Conservation (phyloP, 1,140 invertebrate genomes). For the Chironomus tepperi region DNA sequence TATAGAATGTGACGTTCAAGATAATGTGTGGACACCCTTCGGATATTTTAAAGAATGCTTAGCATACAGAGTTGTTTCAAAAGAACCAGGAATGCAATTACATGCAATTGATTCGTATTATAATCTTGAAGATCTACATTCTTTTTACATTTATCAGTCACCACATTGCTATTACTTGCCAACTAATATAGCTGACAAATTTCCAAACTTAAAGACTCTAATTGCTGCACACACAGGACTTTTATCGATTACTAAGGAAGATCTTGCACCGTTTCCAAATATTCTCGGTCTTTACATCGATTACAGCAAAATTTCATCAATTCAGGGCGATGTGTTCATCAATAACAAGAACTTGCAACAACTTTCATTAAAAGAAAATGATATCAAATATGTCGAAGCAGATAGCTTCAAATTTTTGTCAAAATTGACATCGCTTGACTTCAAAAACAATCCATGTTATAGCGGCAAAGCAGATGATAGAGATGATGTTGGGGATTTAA, state of each 20-base stretch:
- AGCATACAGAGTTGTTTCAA: neutral
- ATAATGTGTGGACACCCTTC: neutral
- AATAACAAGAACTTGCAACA: neutral
- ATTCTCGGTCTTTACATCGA: neutral
- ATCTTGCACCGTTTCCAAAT: neutral
- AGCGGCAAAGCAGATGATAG: neutral
- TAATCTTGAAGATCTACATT: neutral
- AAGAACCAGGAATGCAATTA: neutral
- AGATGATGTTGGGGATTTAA: neutral
- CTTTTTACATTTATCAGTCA: neutral
- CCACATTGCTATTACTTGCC: neutral
- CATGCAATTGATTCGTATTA: too few species aligned
- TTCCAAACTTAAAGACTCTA: neutral
- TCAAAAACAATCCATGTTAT: neutral
- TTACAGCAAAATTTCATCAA: neutral
- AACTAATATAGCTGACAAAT: neutral
- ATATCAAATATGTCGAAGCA: neutral
- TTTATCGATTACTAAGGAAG: neutral
- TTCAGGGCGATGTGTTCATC: neutral
- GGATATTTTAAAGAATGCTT: neutral
- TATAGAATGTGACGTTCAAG: neutral
- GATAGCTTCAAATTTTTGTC: neutral
- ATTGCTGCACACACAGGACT: neutral
- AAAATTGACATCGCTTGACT: neutral
- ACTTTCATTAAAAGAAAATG: neutral